phyloP scores from a whole-genome alignment of 1,140 invertebrate genomes.

The Drosophila ironensis region DNA sequence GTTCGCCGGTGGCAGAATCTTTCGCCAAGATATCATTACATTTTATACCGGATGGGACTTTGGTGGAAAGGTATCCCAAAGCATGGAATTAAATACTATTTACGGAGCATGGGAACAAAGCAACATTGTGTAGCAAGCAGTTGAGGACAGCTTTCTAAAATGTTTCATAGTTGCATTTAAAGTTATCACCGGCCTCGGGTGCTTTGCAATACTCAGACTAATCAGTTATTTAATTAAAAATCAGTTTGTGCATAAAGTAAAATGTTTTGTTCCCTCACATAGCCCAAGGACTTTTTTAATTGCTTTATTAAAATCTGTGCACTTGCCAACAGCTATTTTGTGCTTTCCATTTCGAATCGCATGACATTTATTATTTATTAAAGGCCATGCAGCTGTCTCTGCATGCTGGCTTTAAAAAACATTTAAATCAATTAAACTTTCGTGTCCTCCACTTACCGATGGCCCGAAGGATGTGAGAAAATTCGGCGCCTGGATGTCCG shows the following conservation, averaged over 20 bases:
- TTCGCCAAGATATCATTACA: not conserved
- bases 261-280: not conserved
- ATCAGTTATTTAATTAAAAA: not conserved
- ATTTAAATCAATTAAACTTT: not conserved
- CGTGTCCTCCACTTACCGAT: constrained; percentile 51
- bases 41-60: not conserved
- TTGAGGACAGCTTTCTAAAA: too few relatives aligned
- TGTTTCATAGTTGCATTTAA: too few relatives aligned
- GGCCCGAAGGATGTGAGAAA: constrained; percentile 84
- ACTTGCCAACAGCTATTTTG: not conserved
- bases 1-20: constrained; percentile 8
- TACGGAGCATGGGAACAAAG: too few relatives aligned
- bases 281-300: not conserved
- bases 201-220: too few relatives aligned
- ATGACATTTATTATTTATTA: too few relatives aligned
- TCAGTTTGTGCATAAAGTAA: not conserved
- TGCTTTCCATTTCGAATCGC: not conserved
- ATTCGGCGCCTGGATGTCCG: constrained; percentile 91
- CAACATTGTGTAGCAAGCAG: too few relatives aligned
- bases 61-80: too few relatives aligned
- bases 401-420: too few relatives aligned
- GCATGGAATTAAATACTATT: too few relatives aligned
- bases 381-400: too few relatives aligned
- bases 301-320: not conserved
- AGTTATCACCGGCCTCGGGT: too few relatives aligned